Conservation (phyloP, 2,113 vertebrate genomes). For the Ptyas mucosa region DNA sequence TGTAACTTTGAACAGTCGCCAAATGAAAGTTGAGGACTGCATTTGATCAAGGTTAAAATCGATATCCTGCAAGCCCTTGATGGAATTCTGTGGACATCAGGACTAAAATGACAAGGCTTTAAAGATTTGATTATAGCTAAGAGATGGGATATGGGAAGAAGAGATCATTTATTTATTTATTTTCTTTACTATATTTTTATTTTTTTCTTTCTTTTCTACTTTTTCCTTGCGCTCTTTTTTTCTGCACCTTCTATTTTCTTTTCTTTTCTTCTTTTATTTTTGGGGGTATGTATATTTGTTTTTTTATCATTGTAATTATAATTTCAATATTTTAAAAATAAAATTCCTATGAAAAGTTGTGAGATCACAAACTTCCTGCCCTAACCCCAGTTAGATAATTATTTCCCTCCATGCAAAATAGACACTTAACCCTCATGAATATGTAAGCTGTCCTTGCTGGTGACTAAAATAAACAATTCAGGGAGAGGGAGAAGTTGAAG, state of each 20-base stretch:
- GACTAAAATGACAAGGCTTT: no score
- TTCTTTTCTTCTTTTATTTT: neutral
- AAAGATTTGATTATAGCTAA: neutral
- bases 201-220: neutral
- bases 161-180: neutral
- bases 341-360: no score
- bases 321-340: neutral
- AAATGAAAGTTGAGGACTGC: no score
- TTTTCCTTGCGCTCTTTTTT: neutral
- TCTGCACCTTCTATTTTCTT: neutral
- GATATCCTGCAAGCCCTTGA: no score
- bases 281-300: neutral
- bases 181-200: neutral
- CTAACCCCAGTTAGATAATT: neutral
- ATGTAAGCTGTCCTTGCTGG: neutral
- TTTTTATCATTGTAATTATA: neutral
- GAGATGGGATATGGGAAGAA: neutral
- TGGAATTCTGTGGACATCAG: no score
- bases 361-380: neutral
- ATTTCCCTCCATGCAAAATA: neutral
- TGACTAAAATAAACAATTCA: neutral
- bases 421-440: neutral
- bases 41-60: no score
- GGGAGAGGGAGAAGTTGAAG: neutral
- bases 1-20: no score